phyloP scores from a whole-genome alignment of 2,113 vertebrate genomes.

The Pongo pygmaeus region DNA sequence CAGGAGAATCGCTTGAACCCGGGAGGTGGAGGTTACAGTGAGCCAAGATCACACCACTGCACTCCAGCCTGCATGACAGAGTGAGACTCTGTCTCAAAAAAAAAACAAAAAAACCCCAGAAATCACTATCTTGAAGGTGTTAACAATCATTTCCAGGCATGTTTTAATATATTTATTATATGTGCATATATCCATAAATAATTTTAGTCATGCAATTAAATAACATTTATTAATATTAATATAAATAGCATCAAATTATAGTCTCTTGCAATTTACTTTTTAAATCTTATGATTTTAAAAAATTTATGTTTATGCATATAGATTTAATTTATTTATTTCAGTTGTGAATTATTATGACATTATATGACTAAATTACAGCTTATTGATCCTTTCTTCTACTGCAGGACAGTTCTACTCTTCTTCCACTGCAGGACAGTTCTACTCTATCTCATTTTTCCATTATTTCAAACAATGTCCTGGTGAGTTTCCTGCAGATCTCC shows the following conservation, averaged over 20 bases:
- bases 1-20: too few species aligned
- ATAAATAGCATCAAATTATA: not conserved
- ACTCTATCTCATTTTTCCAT: not conserved
- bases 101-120: too few species aligned
- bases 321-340: conserved; percentile 1
- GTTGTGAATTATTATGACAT: not conserved
- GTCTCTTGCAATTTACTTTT: not conserved
- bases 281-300: not conserved
- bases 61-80: too few species aligned
- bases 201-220: not conserved
- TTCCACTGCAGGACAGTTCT: not conserved
- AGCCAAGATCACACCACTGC: too few species aligned
- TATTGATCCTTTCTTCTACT: not conserved
- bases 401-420: not conserved
- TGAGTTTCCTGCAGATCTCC: not conserved
- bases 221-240: not conserved
- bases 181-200: not conserved
- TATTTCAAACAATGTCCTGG: not conserved
- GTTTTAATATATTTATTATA: not conserved
- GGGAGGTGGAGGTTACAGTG: too few species aligned
- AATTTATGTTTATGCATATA: not conserved
- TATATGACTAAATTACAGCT: not conserved
- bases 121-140: not conserved
- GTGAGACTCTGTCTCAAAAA: too few species aligned
- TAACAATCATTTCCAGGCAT: not conserved